Evolutionary conservation across 1,140 invertebrate species (phyloP).

Genomic region (Acyrthosiphon pisum): DNA sequence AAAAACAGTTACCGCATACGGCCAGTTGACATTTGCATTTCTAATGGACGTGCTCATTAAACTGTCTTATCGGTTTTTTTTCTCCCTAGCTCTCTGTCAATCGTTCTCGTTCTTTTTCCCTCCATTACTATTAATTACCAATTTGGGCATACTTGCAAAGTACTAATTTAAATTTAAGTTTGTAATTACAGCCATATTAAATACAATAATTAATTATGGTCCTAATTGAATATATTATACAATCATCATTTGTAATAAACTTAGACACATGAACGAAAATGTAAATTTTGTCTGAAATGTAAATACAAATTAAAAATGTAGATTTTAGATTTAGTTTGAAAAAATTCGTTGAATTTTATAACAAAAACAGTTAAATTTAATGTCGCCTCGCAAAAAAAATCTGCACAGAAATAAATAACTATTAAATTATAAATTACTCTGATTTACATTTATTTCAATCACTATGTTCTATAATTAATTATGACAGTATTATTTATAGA

Average conservation of each 20-base stretch:
- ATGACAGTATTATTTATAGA: not conserved
- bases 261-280: not conserved
- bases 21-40: conserved; percentile 36
- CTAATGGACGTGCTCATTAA: conserved; percentile 25
- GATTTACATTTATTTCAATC: not conserved
- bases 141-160: not conserved
- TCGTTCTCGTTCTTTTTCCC: not conserved
- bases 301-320: not conserved
- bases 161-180: conserved; percentile 9
- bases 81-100: not conserved
- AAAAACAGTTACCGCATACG: conserved; percentile 8
- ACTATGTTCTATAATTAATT: not conserved
- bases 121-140: conserved; percentile 9
- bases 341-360: not conserved
- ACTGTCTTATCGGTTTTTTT: conserved; percentile 13
- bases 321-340: not conserved
- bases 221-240: no score
- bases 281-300: not conserved
- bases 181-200: not conserved
- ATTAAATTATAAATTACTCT: not conserved
- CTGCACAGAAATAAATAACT: not conserved
- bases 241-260: not conserved
- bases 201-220: not conserved
- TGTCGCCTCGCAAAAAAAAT: not conserved
- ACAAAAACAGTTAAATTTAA: not conserved